A percentile compares a stretch with the other conserved stretches of the same genome.
phyloP scores from a whole-genome alignment of 2,797 vertebrate species.

The Trachops cirrhosus region DNA sequence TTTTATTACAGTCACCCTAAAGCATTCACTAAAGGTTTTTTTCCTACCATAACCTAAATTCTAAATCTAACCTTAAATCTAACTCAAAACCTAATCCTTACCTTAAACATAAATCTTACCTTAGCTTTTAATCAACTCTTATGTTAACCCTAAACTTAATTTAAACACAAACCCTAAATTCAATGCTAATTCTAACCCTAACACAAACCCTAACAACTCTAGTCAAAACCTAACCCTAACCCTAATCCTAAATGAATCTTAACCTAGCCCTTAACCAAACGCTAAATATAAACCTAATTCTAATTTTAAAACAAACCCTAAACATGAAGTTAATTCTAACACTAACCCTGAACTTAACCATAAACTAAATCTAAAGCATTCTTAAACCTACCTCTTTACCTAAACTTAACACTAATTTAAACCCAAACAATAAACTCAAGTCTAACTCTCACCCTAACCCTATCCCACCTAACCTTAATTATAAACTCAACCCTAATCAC shows the following conservation, averaged over 20 bases:
- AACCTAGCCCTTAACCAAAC: background rate
- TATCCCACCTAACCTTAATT: background rate
- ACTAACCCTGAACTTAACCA: background rate
- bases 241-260: background rate
- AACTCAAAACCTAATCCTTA: background rate
- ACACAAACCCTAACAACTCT: background rate
- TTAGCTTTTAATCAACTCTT: background rate
- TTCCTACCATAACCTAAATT: background rate
- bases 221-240: background rate
- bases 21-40: slow-evolving; percentile 41
- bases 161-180: background rate
- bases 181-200: background rate
- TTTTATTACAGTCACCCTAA: slow-evolving; percentile 48
- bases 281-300: background rate
- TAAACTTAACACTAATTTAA: background rate
- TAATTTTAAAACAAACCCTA: background rate
- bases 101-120: background rate
- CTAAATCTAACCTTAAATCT: background rate
- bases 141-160: background rate
- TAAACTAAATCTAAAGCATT: background rate
- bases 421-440: background rate
- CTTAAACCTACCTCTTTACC: background rate
- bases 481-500: background rate
- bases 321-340: background rate
- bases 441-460: background rate